Evolutionary conservation across 2,797 vertebrate genomes (phyloP).

Genomic region (Poecilia wingei): DNA sequence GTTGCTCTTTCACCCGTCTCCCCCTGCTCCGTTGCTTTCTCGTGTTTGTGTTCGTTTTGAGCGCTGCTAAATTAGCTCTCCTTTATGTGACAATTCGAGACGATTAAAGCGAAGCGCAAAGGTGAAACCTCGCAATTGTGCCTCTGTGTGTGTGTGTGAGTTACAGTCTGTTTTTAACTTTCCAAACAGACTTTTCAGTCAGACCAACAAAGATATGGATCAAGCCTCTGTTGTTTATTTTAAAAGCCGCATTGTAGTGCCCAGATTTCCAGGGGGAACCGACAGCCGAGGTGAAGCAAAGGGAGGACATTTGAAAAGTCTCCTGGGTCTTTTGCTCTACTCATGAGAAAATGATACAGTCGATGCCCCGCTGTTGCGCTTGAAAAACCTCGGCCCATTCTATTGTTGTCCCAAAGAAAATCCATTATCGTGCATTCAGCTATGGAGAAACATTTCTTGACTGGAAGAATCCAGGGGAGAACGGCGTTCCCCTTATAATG

Average conservation of each 20-base stretch:
- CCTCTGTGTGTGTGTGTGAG: background rate
- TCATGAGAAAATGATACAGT: conserved; percentile 40
- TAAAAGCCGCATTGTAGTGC: background rate
- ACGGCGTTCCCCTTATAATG: conserved; percentile 14
- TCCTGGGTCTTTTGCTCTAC: conserved; percentile 15
- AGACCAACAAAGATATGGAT: background rate
- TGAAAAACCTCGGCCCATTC: conserved; percentile 26
- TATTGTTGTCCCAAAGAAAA: conserved; percentile 29
- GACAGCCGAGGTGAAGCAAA: conserved; percentile 7
- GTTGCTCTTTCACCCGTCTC: conserved; percentile 42
- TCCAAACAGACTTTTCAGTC: conserved; percentile 6
- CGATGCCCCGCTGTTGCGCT: conserved; percentile 17
- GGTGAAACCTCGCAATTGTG: background rate
- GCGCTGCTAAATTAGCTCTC: background rate
- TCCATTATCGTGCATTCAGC: conserved; percentile 16
- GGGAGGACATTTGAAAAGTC: conserved; percentile 23
- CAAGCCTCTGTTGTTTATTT: conserved; percentile 11
- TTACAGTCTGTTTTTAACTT: background rate
- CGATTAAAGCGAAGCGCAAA: conserved; percentile 34
- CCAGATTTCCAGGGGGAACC: conserved; percentile 10
- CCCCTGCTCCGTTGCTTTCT: conserved; percentile 9
- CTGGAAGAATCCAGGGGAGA: conserved; percentile 16
- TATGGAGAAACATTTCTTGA: conserved; percentile 30
- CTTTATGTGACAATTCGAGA: conserved; percentile 28
- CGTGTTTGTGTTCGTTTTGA: conserved; percentile 3